These are phyloP conservation scores for Spilosoma lubricipeda DNA, from an alignment of 2,888 invertebrate species.

Conservation along the genomic window DNA sequence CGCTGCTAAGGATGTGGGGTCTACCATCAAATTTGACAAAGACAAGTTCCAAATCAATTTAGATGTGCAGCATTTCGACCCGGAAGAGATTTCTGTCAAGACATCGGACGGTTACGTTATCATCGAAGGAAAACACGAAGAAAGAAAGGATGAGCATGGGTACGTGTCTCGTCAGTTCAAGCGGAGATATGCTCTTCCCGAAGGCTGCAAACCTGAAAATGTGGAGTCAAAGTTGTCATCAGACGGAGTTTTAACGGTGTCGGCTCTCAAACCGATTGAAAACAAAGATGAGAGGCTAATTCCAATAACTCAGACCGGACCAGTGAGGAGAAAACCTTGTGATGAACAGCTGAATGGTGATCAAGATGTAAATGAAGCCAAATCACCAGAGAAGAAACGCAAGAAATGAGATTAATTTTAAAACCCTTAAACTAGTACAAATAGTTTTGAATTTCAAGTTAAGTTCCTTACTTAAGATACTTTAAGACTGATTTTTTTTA, in stretches of 20 bases:
- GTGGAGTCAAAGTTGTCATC: conserved; percentile 91
- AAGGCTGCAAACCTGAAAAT: conserved; percentile 89
- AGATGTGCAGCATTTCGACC: conserved; percentile 92
- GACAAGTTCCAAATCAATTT: conserved; percentile 89
- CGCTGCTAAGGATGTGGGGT: conserved; percentile 79
- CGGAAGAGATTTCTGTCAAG: conserved; percentile 92
- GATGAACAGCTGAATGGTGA: conserved; percentile 57
- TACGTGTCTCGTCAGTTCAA: conserved; percentile 91
- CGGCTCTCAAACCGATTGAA: conserved; percentile 82
- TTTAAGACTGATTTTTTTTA: conserved; percentile 9
- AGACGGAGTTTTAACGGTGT: conserved; percentile 91
- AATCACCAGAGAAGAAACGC: conserved; percentile 75
- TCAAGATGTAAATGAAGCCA: conserved; percentile 49
- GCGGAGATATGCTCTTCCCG: conserved; percentile 90
- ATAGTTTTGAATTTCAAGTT: background rate
- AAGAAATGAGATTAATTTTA: conserved; percentile 42
- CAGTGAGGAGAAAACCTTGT: conserved; percentile 80
- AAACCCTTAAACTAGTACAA: background rate
- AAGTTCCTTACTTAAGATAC: background rate
- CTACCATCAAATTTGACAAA: conserved; percentile 85
- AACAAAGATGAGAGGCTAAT: conserved; percentile 81
- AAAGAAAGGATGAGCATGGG: conserved; percentile 91
- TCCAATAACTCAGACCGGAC: conserved; percentile 88
- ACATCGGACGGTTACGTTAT: conserved; percentile 89
- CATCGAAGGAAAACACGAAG: conserved; percentile 93